These are phyloP conservation scores for Acrossocheilus wenchowensis DNA, from an alignment of 2,797 vertebrate species.

Conservation along the genomic window DNA sequence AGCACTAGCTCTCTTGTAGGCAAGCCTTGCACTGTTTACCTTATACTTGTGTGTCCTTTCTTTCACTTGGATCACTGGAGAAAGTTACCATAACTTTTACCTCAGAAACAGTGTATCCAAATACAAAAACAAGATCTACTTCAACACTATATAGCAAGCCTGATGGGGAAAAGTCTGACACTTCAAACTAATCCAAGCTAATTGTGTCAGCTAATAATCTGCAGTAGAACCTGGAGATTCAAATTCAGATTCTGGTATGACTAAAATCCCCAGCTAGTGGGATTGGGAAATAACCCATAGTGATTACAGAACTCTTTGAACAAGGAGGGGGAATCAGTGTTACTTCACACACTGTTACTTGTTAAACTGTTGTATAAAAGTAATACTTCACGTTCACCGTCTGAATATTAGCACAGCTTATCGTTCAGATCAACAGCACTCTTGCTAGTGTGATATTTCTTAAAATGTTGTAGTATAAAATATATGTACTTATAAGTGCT, in stretches of 20 bases:
- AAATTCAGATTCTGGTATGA: neutral
- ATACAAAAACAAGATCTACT: slow-evolving; percentile 1
- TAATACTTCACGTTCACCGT: neutral
- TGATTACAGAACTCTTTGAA: neutral
- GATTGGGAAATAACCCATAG: neutral
- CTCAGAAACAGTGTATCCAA: slow-evolving; percentile 3
- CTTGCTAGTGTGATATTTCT: slow-evolving; percentile 4
- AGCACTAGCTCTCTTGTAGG: slow-evolving; percentile 6
- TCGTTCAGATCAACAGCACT: neutral
- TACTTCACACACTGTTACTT: neutral
- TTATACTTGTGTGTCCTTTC: neutral
- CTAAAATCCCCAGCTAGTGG: neutral
- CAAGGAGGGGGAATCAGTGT: neutral
- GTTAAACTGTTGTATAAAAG: slow-evolving; percentile 4
- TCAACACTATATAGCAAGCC: neutral
- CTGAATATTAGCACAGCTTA: slow-evolving; percentile 12
- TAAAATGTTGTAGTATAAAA: slow-evolving; percentile 68
- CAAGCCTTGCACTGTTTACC: neutral
- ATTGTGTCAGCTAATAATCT: neutral
- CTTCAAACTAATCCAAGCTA: neutral
- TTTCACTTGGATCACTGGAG: slow-evolving; percentile 9
- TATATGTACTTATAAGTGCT: slow-evolving; percentile 33
- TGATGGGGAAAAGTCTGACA: neutral
- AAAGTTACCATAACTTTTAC: neutral
- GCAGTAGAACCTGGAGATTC: neutral